Evolutionary conservation across 2,113 vertebrate genomes (phyloP), one percentile per base, ranked within the genome.

Genomic region (Pristiophorus japonicus): DNA sequence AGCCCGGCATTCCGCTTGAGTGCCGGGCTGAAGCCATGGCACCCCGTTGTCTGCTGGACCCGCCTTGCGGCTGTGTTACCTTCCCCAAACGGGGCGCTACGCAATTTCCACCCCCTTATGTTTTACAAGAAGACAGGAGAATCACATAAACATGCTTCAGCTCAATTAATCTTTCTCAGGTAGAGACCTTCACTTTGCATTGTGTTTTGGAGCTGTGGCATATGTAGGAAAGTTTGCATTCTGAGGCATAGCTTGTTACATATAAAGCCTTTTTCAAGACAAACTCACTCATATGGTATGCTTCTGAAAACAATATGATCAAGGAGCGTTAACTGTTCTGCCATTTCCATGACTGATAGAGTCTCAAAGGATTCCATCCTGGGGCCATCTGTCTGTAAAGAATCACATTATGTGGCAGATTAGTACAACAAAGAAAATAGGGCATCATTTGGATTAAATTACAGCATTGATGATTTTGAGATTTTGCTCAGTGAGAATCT

Each of bases 241-340:
- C 59, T 88, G 47, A 59, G 47, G 16, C 45, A 30, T 88, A 62
- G 14, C 5, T 34, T 62, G 87, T 59, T 51, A 47, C 24, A 30
- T 8, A 24, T 51, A 55, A 90, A 45, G 12, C 51, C 4, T 22
- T 92, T 94, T 38, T 45, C 92, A 87, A 90, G 34, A 95, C 63
- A 96, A 67, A 73, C 99, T 98, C 97, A 99, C 99, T 99, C 98
- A 0, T 99, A 99, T 30, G 99, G 99, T 96, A 99, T 99, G 97
- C 98, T 99, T 97, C 99, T 97, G 98, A 99, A 99, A 96, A 99
- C 97, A 4, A 99, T 95, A 93, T 99, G 98, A 97, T 99, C 99
- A 96, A 99, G 97, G 70, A 99, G 97, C 11, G 99, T 99, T 97
- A 99, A 98, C 96, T 99, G 99, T 96, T 99, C 99, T 0, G 99